Conservation (phyloP, 2,888 invertebrate species). For the Oscheius sp. region DNA sequence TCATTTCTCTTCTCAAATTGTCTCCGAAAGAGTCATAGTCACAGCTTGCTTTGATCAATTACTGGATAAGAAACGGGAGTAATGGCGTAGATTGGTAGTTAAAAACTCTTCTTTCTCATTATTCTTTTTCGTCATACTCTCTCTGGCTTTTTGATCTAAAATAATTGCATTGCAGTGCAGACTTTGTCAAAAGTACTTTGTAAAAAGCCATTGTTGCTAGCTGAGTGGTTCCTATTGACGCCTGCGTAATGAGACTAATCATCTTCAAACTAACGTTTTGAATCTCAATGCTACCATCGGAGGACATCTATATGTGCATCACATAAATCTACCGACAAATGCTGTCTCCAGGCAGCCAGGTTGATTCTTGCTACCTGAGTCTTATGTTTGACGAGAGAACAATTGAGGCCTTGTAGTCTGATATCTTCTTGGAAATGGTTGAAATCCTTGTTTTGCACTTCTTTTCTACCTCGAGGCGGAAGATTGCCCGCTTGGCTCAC, state of each 20-base stretch:
- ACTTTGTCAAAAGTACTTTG: slow-evolving; percentile 5
- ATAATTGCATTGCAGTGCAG: slow-evolving; percentile 25
- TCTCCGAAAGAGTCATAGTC: neutral
- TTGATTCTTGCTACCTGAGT: slow-evolving; percentile 18
- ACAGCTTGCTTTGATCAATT: slow-evolving; percentile 11
- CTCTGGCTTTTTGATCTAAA: neutral
- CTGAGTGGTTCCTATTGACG: neutral
- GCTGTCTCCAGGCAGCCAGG: slow-evolving; percentile 18
- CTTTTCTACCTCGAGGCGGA: neutral
- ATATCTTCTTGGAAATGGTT: neutral
- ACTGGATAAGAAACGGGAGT: neutral
- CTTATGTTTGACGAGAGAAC: neutral
- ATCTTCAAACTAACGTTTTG: no score
- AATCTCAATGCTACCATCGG: no score
- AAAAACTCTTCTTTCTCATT: neutral
- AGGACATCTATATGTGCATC: slow-evolving; percentile 1
- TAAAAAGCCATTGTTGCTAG: slow-evolving; percentile 10
- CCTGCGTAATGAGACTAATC: neutral
- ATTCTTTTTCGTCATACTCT: neutral
- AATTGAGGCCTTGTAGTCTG: neutral
- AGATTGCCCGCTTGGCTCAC: slow-evolving; percentile 6
- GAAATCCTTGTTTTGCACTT: neutral
- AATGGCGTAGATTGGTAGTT: no score
- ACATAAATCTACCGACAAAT: slow-evolving; percentile 14
- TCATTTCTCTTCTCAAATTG: slow-evolving; percentile 1